Evolutionary conservation across 2,113 vertebrate genomes (phyloP).

Genomic region (Colossoma macropomum): DNA sequence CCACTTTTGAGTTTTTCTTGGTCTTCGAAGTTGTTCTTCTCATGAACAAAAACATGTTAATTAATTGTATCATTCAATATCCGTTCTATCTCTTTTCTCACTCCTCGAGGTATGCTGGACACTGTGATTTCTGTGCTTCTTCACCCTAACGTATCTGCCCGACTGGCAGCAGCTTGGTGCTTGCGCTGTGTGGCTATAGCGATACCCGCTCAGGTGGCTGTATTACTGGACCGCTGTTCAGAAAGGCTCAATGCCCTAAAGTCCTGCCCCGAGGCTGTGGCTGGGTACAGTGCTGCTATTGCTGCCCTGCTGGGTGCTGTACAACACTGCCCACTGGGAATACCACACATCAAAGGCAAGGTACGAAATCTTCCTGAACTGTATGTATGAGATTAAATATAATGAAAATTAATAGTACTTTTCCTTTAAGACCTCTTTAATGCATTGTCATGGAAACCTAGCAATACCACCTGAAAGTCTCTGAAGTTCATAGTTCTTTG

Average conservation of each 20-base stretch:
- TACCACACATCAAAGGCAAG: conserved; percentile 90
- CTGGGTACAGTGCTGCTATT: conserved; percentile 89
- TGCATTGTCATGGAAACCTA: neutral
- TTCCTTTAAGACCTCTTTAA: neutral
- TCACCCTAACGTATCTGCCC: conserved; percentile 82
- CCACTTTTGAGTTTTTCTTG: neutral
- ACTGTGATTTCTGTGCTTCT: conserved; percentile 82
- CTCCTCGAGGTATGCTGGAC: conserved; percentile 84
- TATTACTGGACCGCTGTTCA: conserved; percentile 86
- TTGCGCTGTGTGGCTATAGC: conserved; percentile 86
- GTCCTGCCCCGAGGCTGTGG: conserved; percentile 87
- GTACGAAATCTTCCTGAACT: conserved; percentile 67
- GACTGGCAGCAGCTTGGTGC: conserved; percentile 90
- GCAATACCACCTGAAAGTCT: neutral
- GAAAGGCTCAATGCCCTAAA: conserved; percentile 83
- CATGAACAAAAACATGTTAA: neutral
- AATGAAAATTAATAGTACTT: neutral
- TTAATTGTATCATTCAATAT: neutral
- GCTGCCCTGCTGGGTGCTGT: conserved; percentile 88
- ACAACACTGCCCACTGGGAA: conserved; percentile 87
- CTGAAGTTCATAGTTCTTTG: neutral
- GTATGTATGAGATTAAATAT: neutral
- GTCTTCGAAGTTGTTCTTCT: neutral
- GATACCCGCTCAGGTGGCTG: conserved; percentile 80
- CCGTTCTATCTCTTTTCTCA: conserved; percentile 7